Evolutionary conservation across 2,797 vertebrate species (phyloP).

Genomic region (Fistularia tabacaria): DNA sequence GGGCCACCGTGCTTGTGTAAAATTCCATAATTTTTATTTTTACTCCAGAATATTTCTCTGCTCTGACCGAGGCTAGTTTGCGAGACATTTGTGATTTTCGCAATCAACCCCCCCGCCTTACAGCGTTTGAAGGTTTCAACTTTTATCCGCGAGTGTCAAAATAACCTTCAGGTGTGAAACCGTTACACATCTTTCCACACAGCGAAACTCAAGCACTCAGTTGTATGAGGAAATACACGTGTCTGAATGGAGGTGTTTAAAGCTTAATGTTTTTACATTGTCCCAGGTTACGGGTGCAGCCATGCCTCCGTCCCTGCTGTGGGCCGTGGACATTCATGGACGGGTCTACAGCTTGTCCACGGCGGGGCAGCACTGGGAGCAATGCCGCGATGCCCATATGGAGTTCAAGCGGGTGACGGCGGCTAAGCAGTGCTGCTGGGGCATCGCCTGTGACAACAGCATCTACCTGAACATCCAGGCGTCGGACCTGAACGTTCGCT

Average conservation of each 20-base stretch:
- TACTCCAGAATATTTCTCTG: no score
- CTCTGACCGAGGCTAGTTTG: no score
- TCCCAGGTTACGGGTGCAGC: constrained; percentile 44
- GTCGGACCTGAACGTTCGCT: constrained; percentile 86
- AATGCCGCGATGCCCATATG: constrained; percentile 82
- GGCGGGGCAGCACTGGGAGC: constrained; percentile 88
- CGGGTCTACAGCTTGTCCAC: constrained; percentile 89
- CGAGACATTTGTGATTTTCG: not conserved
- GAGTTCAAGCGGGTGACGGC: constrained; percentile 90
- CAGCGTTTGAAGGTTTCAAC: not conserved
- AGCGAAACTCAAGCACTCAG: not conserved
- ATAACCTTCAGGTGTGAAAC: not conserved
- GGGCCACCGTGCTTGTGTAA: no score
- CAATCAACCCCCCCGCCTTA: not conserved
- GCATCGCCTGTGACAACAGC: constrained; percentile 88
- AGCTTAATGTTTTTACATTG: not conserved
- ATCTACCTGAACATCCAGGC: constrained; percentile 87
- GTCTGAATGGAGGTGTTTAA: not conserved
- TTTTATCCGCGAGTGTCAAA: not conserved
- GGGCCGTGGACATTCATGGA: constrained; percentile 92
- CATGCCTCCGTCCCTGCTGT: constrained; percentile 85
- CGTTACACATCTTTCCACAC: not conserved
- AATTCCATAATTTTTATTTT: no score
- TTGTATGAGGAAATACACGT: not conserved
- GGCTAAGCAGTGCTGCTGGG: constrained; percentile 90